These are phyloP conservation scores for Empis stercorea DNA, from an alignment of 2,888 invertebrate species.

Conservation along the genomic window DNA sequence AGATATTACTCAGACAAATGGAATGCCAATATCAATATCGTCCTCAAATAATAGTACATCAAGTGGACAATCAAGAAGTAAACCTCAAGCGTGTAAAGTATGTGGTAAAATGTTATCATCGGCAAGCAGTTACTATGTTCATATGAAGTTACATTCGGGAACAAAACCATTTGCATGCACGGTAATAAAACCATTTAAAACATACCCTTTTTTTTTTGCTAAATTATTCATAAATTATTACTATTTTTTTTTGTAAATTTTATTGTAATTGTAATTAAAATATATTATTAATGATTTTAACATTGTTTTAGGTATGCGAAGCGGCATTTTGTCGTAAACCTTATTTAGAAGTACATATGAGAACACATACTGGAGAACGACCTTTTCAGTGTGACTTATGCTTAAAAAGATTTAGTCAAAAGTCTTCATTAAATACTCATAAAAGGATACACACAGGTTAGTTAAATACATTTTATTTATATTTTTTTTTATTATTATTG, in stretches of 20 bases:
- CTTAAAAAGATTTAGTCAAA: conserved; percentile 57
- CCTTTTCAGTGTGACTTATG: conserved; percentile 52
- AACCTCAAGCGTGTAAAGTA: conserved; percentile 64
- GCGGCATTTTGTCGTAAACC: conserved; percentile 70
- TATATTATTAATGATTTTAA: neutral
- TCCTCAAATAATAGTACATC: conserved; percentile 15
- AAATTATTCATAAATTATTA: neutral
- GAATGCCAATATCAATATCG: conserved; percentile 17
- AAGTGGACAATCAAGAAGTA: conserved; percentile 42
- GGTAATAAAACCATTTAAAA: conserved; percentile 12
- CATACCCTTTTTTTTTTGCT: neutral
- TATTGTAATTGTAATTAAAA: too few species aligned
- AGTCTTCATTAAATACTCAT: conserved; percentile 58
- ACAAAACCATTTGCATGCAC: conserved; percentile 70
- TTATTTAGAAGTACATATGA: conserved; percentile 67
- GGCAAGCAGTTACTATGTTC: conserved; percentile 66
- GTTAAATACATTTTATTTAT: conserved; percentile 22
- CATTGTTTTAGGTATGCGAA: conserved; percentile 45
- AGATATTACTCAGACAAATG: conserved; percentile 16
- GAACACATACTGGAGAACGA: conserved; percentile 29
- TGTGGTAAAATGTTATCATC: conserved; percentile 67
- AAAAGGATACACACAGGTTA: conserved; percentile 55
- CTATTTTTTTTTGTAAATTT: too few species aligned
- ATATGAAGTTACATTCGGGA: conserved; percentile 70
- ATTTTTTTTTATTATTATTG: neutral